Evolutionary conservation across 2,888 invertebrate species (phyloP), one percentile per base, ranked within the genome.

Genomic region (Chrysolina americana): DNA sequence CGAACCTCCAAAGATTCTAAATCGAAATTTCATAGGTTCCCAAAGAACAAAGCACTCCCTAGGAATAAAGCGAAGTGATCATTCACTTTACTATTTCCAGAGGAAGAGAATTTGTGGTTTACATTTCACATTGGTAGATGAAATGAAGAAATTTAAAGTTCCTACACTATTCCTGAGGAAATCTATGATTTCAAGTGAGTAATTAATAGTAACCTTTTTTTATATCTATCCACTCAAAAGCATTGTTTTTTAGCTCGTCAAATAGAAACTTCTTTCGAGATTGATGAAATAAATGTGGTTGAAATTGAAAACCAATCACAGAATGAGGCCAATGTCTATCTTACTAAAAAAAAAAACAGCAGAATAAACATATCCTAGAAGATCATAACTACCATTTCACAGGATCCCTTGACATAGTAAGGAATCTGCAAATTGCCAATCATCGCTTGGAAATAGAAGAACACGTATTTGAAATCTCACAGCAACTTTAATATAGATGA

Each of bases 401-500:
- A 28, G 63, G 63, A 59, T 59, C 59, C 23, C 28, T 59, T 59
- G 59, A 59, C 6, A 5, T 23, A 59, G 59, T 59, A 9, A 23
- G 28, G 23, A 59, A 59, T 21, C 59, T 59, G 21, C 59, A 59
- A 59, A n/a, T n/a, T n/a, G n/a, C n/a, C n/a, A n/a, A n/a, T n/a
- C n/a, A 63, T 63, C 36, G 36, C 36, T 36, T 63, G 63, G 63
- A 63, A 63, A 63, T 28, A 10, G 63, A n/a, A 63, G 28, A 63
- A 63, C 36, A 28, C 63, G 4, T 63, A 36, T 23, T 63, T 63
- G 36, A 63, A 63, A 63, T 36, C 36, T 28, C 63, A 63, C 36
- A 63, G 10, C 63, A 63, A 63, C 63, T 63, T 63, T 17, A 63
- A 63, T n/a, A 63, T 63, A 63, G 63, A 63, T 63, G 63, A 63